Base-by-base conservation (phyloP, 23 tunicate species). In the Clavelina lepadiformis region DNA sequence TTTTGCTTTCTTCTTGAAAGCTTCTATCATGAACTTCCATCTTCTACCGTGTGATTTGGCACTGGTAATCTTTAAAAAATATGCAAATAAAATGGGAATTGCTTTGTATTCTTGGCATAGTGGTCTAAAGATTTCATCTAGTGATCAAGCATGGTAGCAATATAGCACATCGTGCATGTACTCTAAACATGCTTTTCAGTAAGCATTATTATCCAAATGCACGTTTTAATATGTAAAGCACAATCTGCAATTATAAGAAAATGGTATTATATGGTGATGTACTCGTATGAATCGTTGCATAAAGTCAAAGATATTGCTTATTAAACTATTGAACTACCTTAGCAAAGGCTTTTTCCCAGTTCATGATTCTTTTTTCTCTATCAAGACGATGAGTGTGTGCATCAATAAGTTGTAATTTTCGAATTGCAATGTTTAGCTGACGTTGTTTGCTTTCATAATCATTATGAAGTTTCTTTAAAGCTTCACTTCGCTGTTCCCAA, bases 311-410 rank as follows among this genome's bases (percentile, higher is more conserved):
- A n/a, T n/a, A n/a, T n/a, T n/a, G n/a, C n/a, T n/a, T n/a, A n/a
- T n/a, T n/a, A n/a, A 44, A 44, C 15, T 44, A 11, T 44, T 8
- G 6, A 47, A 6, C 50, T 46, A 89, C 97, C 74, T 81, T 89
- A 28, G 97, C 79, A 56, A 89, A 89, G 7, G 81, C 83, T 76
- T 89, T 81, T 49, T 81, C 97, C 97, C 97, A 89, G 62, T 89
- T 89, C 76, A 77, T 89, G 3, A 89, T 63, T 58, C 67, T 53
- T 55, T 75, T 89, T 62, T 81, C 97, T 35, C 41, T 56, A 33
- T 89, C 83, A 21, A 89, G 68, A 55, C 85, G 35, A 49, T 62
- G 57, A 0, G 89, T 33, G 58, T 70, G 75, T 20, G 80, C 75
- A 62, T 81, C 89, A 5, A 81, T 75, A 31, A 81, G 36, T 44